Percentiles rank a stretch among this genome's conserved stretches.
Evolutionary conservation across 2,113 vertebrate species (phyloP).

Genomic region (Melanostigma gelatinosum): DNA sequence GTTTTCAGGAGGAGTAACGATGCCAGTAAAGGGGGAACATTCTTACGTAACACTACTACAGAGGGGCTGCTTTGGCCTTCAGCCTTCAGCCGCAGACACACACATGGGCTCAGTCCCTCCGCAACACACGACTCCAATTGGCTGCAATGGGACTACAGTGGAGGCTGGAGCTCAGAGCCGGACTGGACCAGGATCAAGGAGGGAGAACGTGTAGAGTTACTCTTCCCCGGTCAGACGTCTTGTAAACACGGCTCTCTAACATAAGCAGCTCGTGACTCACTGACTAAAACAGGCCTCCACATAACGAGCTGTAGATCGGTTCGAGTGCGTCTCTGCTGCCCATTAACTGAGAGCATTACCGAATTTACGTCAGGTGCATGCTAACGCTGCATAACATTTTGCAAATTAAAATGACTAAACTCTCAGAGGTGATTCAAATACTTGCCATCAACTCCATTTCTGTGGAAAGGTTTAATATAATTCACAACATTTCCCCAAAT

Average conservation of each 20-base stretch:
- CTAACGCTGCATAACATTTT: conserved; percentile 43
- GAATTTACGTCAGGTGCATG: conserved; percentile 36
- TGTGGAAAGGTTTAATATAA: conserved; percentile 9
- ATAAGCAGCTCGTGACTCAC: conserved; percentile 56
- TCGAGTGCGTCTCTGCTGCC: conserved; percentile 14
- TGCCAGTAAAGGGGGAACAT: conserved; percentile 71
- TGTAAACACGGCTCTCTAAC: conserved; percentile 59
- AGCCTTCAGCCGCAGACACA: conserved; percentile 57
- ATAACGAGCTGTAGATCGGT: conserved; percentile 34
- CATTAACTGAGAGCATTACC: conserved; percentile 20
- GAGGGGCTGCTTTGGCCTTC: conserved; percentile 68
- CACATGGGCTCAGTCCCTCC: conserved; percentile 41
- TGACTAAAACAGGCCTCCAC: conserved; percentile 34
- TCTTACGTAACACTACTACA: conserved; percentile 76
- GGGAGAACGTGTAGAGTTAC: conserved; percentile 64
- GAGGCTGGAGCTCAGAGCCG: conserved; percentile 49
- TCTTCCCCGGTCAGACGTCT: conserved; percentile 31
- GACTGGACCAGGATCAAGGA: conserved; percentile 49
- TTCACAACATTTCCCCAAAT: neutral
- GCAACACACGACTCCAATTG: conserved; percentile 54
- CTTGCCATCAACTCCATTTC: conserved; percentile 1
- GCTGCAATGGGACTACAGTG: conserved; percentile 56
- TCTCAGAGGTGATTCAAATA: conserved; percentile 36
- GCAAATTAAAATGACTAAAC: conserved; percentile 36
- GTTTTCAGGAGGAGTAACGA: conserved; percentile 52